A percentile compares a stretch with the other conserved stretches of the same genome.
Evolutionary conservation across 1,140 invertebrate genomes (phyloP).

Genomic region (Anthonomus grandis): DNA sequence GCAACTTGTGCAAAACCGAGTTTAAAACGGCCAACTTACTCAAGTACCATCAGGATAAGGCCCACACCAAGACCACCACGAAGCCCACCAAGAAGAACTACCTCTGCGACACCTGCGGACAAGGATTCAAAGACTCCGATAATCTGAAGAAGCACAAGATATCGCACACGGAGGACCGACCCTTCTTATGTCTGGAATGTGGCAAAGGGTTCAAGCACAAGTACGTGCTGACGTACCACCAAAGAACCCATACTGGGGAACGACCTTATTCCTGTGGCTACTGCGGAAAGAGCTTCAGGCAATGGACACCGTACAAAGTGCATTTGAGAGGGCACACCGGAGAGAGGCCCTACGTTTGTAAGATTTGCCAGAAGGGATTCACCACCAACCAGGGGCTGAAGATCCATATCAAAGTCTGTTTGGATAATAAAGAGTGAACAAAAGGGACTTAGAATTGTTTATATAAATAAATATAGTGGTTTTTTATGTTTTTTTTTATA

Average conservation of each 20-base stretch:
- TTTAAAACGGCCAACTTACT: slow-evolving; percentile 16
- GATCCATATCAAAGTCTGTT: slow-evolving; percentile 20
- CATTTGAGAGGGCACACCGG: slow-evolving; percentile 49
- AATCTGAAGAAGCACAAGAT: slow-evolving; percentile 59
- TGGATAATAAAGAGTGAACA: slow-evolving; percentile 10
- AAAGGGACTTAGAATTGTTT: too few species aligned
- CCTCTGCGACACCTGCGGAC: slow-evolving; percentile 53
- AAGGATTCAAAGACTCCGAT: slow-evolving; percentile 56
- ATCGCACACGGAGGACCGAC: slow-evolving; percentile 54
- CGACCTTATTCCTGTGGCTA: slow-evolving; percentile 53
- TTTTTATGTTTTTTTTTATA: too few species aligned
- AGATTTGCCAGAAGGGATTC: slow-evolving; percentile 22
- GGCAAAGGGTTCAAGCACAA: slow-evolving; percentile 53
- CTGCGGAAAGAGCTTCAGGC: slow-evolving; percentile 54
- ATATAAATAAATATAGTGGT: too few species aligned
- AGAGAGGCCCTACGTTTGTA: slow-evolving; percentile 29
- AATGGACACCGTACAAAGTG: slow-evolving; percentile 46
- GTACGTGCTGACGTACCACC: slow-evolving; percentile 55
- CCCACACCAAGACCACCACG: slow-evolving; percentile 28
- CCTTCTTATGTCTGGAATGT: slow-evolving; percentile 52
- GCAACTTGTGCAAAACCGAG: slow-evolving; percentile 48
- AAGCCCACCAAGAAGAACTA: slow-evolving; percentile 42
- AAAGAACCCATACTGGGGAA: slow-evolving; percentile 55
- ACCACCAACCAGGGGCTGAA: slow-evolving; percentile 26
- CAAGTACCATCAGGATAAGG: slow-evolving; percentile 19